Evolutionary conservation across 2,797 vertebrate genomes (phyloP).

Genomic region (Hephaestus fuliginosus): DNA sequence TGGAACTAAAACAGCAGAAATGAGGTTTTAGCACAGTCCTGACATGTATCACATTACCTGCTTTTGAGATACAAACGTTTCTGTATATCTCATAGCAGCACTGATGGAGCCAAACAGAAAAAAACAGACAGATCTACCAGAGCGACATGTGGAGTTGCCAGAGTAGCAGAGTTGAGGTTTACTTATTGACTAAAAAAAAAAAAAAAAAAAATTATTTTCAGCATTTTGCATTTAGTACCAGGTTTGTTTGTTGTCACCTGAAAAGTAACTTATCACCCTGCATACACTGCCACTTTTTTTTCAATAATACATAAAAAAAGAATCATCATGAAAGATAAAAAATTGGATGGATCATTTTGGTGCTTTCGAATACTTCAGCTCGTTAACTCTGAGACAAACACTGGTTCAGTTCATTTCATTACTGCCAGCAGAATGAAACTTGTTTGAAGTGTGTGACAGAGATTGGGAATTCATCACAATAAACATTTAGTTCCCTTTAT

Average conservation of each 20-base stretch:
- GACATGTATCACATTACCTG: not conserved
- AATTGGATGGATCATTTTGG: not conserved
- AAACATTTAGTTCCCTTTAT: slow-evolving; percentile 41
- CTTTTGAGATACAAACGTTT: slow-evolving; percentile 23
- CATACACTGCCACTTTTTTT: not conserved
- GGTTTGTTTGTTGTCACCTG: slow-evolving; percentile 3
- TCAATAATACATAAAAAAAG: not conserved
- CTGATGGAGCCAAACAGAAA: slow-evolving; percentile 24
- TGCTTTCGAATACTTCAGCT: not conserved
- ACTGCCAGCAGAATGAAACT: not conserved
- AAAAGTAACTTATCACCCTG: not conserved
- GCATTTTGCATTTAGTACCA: not conserved
- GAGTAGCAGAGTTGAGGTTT: not conserved
- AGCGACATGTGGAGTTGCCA: slow-evolving; percentile 3
- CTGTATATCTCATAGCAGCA: slow-evolving; percentile 1
- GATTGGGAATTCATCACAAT: slow-evolving; percentile 32
- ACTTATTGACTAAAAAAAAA: not conserved
- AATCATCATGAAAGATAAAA: not conserved
- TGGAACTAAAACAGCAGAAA: not conserved
- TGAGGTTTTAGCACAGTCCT: slow-evolving; percentile 18
- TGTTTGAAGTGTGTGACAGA: slow-evolving; percentile 18
- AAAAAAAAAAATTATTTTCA: not conserved
- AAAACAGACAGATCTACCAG: not conserved
- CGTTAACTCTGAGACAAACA: slow-evolving; percentile 1
- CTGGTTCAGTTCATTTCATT: not conserved